Evolutionary conservation across 2,888 invertebrate species (phyloP).

Genomic region (Drosophila nr. perissopoda): DNA sequence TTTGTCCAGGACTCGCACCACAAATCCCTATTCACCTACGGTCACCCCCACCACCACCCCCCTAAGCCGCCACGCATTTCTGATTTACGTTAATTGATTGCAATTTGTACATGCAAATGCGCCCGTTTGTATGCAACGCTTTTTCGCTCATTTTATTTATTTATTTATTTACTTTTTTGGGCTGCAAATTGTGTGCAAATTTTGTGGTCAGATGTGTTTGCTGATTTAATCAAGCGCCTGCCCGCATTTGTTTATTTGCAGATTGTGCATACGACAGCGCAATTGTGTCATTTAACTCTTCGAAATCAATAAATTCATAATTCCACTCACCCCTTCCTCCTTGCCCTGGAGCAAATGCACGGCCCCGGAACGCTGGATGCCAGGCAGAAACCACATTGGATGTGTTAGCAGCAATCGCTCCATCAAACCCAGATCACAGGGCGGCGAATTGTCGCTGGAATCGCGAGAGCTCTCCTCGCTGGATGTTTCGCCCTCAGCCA

Average conservation of each 20-base stretch:
- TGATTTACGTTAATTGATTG: constrained; percentile 83
- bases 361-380: constrained; percentile 96
- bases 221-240: constrained; percentile 29
- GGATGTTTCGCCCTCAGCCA: constrained; percentile 87
- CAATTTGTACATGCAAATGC: constrained; percentile 83
- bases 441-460: constrained; percentile 87
- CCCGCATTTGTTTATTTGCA: constrained; percentile 8
- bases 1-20: constrained; percentile 35
- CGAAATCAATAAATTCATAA: constrained; percentile 69
- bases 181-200: constrained; percentile 58
- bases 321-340: constrained; percentile 92
- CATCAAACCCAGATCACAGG: constrained; percentile 93
- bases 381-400: constrained; percentile 98
- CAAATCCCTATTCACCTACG: constrained; percentile 9
- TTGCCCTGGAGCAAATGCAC: constrained; percentile 97
- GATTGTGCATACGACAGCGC: constrained; percentile 25
- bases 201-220: constrained; percentile 58
- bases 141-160: background rate
- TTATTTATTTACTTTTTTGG: background rate
- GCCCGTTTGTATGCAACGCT: constrained; percentile 26
- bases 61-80: constrained; percentile 19
- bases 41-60: background rate
- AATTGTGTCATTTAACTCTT: constrained; percentile 65
- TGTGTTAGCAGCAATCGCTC: constrained; percentile 96
- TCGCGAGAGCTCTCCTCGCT: constrained; percentile 87